Evolutionary conservation across 92 coral and sea anemone species (phyloP), one percentile per base, ranked within the genome.

Genomic region (Porites cylindrica): DNA sequence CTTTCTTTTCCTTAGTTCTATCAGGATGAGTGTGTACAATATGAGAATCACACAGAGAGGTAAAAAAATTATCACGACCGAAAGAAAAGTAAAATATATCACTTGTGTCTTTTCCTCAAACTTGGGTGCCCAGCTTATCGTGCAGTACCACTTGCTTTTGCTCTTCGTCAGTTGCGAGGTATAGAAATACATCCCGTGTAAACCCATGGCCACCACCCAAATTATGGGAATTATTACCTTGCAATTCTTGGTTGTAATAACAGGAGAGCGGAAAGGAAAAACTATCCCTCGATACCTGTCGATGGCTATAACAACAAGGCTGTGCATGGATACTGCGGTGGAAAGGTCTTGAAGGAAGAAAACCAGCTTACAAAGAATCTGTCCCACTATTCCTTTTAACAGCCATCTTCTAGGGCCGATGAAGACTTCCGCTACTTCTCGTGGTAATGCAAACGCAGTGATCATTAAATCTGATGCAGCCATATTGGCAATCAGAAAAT

Each of bases 21-120:
- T 38, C 17, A 88, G 0, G 23, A 88, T 81, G 10, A n/a, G 70
- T 8, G 87, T 70, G 32, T 88, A 88, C 54, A 81, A 32, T 9
- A 66, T 13, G 10, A 43, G 32, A 29, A 74, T 70, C 9, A 74
- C 7, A 8, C 23, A 53, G 13, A 88, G 63, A 10, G 91, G 91
- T 51, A 88, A 8, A 14, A 70, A 26, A 70, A 20, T 70, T 10
- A 19, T 13, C 14, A 70, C 9, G 7, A 47, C 29, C 32, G 53
- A 20, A 26, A 70, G 7, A 43, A 70, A 23, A 6, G 23, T 17
- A 47, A 26, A 20, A 43, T 70, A 70, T 26, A 13, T 13, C 47
- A 7, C 53, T 47, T 70, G 75, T 70, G 75, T 47, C 17, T 14
- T 12, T 70, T 70, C 50, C 13, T 70, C 17, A 70, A 70, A 47